Conservation (phyloP, 2,888 invertebrate genomes). For the Noctua pronuba region DNA sequence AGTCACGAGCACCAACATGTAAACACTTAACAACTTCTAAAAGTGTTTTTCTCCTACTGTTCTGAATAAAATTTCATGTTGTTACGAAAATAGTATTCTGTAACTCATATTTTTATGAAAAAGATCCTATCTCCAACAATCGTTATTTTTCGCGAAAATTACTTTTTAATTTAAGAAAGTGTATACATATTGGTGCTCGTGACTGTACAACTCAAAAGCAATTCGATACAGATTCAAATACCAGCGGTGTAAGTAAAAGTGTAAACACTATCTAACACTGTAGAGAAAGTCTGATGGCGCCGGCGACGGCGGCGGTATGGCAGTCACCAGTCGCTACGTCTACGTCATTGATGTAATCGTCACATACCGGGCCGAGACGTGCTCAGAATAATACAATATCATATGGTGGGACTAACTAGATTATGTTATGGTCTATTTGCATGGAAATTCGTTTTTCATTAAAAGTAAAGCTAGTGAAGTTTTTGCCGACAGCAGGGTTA, state of each 20-base stretch:
- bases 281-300: slow-evolving; percentile 53
- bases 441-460: slow-evolving; percentile 4
- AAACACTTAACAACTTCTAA: too few relatives aligned
- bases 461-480: neutral
- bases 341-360: slow-evolving; percentile 53
- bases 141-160: too few relatives aligned
- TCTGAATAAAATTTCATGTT: too few relatives aligned
- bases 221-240: slow-evolving; percentile 17
- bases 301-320: slow-evolving; percentile 1
- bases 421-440: slow-evolving; percentile 1
- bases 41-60: too few relatives aligned
- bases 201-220: slow-evolving; percentile 3
- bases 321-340: slow-evolving; percentile 19
- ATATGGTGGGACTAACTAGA: slow-evolving; percentile 28
- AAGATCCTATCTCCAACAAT: too few relatives aligned
- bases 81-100: too few relatives aligned
- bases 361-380: slow-evolving; percentile 47
- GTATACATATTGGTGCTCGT: too few relatives aligned
- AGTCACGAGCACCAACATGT: too few relatives aligned
- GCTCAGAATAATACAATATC: slow-evolving; percentile 39
- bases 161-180: too few relatives aligned
- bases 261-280: slow-evolving; percentile 42
- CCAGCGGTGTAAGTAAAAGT: slow-evolving; percentile 46
- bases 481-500: neutral
- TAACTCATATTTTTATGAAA: too few relatives aligned